Conservation (phyloP, 1,140 invertebrate species). For the Drosophila paulistorum region DNA sequence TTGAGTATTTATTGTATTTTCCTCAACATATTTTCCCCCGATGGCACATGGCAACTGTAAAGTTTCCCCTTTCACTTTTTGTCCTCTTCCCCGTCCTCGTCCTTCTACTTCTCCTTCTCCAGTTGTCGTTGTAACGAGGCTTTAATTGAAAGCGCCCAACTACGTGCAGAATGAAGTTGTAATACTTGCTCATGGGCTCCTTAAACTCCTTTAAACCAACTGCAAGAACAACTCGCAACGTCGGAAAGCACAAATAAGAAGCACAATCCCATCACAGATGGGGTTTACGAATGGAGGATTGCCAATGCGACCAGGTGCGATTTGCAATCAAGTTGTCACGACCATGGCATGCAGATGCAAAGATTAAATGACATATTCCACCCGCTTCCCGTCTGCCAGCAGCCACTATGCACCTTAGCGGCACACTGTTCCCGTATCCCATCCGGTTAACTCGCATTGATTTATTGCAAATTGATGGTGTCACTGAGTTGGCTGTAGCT, state of each 20-base stretch:
- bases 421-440: neutral
- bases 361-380: constrained; percentile 66
- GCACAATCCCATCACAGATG: neutral
- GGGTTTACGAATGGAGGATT: neutral
- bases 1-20: constrained; percentile 65
- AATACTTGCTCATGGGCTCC: constrained; percentile 20
- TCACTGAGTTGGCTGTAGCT: constrained; percentile 48
- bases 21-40: constrained; percentile 53
- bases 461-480: constrained; percentile 78
- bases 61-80: constrained; percentile 31
- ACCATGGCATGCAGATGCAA: constrained; percentile 55
- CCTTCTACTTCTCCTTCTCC: neutral
- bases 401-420: constrained; percentile 1
- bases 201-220: constrained; percentile 11
- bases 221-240: neutral
- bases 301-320: constrained; percentile 30
- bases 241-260: neutral
- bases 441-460: constrained; percentile 43
- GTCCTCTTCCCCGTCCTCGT: no score
- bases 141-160: constrained; percentile 67
- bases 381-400: neutral
- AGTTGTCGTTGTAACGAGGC: constrained; percentile 52
- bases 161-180: constrained; percentile 39
- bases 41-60: constrained; percentile 39
- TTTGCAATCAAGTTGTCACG: constrained; percentile 75